phyloP scores from a whole-genome alignment of 2,797 vertebrate genomes.

The Chiroxiphia lanceolata region DNA sequence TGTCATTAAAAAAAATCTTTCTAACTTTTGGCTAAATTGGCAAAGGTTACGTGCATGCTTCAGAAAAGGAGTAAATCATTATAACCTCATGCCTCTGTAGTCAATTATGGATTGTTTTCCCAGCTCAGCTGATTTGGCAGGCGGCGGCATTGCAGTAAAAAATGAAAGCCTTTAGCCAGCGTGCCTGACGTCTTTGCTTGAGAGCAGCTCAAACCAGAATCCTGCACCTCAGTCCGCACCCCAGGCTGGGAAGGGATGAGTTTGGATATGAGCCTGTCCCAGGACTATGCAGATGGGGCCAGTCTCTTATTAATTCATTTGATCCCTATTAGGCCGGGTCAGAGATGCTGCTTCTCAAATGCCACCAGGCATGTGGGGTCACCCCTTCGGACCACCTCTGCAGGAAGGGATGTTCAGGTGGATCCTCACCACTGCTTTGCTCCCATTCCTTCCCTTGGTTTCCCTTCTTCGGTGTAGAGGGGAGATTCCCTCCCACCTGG shows the following conservation, averaged over 20 bases:
- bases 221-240: neutral
- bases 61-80: slow-evolving; percentile 56
- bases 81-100: slow-evolving; percentile 59
- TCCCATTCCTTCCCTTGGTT: neutral
- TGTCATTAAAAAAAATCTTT: slow-evolving; percentile 11
- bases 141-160: neutral
- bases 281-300: neutral
- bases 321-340: neutral
- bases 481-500: neutral
- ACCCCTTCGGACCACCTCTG: neutral
- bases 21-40: slow-evolving; percentile 53
- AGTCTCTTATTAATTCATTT: neutral
- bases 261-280: neutral
- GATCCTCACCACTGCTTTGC: neutral
- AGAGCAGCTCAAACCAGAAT: slow-evolving; percentile 61
- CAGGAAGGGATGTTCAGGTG: neutral
- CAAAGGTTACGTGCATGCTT: slow-evolving; percentile 28
- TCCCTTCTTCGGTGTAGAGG: neutral
- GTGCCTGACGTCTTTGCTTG: slow-evolving; percentile 1
- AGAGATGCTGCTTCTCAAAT: neutral
- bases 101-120: slow-evolving; percentile 66
- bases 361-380: neutral
- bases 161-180: slow-evolving; percentile 15
- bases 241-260: neutral
- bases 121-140: slow-evolving; percentile 59